A percentile compares a stretch with the other conserved stretches of the same genome.
These are phyloP conservation scores for Coelopa frigida DNA, from an alignment of 1,140 invertebrate genomes.

Conservation along the genomic window DNA sequence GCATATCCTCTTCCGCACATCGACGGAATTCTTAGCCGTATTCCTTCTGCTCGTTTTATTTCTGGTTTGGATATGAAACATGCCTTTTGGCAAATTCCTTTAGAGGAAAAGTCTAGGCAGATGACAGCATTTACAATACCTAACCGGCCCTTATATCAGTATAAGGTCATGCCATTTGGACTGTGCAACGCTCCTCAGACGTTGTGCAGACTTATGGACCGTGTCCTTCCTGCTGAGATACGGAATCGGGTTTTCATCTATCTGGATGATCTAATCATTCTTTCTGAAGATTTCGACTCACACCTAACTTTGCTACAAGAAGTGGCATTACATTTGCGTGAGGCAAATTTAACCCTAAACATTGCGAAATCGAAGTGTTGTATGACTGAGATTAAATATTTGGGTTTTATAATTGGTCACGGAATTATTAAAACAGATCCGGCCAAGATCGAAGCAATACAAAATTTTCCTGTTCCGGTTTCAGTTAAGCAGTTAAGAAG, in stretches of 20 bases:
- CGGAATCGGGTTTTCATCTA: slow-evolving; percentile 7
- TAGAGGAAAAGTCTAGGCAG: slow-evolving; percentile 21
- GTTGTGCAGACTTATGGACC: slow-evolving; percentile 9
- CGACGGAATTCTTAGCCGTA: slow-evolving; percentile 15
- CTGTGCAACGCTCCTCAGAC: slow-evolving; percentile 12
- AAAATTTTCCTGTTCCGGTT: slow-evolving; percentile 17
- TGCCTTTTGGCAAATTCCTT: slow-evolving; percentile 38
- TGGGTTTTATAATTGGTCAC: slow-evolving; percentile 12
- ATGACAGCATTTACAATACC: slow-evolving; percentile 45
- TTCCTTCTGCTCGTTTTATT: slow-evolving; percentile 19
- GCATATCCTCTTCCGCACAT: slow-evolving; percentile 29
- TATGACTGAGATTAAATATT: slow-evolving; percentile 15
- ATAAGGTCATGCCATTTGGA: slow-evolving; percentile 17
- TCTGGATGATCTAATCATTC: slow-evolving; percentile 47
- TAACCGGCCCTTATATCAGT: slow-evolving; percentile 6
- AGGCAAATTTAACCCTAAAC: slow-evolving; percentile 46
- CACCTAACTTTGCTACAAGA: slow-evolving; percentile 38
- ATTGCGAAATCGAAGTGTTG: slow-evolving; percentile 44
- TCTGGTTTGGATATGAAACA: slow-evolving; percentile 14
- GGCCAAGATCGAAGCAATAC: slow-evolving; percentile 18
- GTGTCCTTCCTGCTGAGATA: slow-evolving; percentile 5
- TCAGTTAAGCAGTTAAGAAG: slow-evolving; percentile 14
- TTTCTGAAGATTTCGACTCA: slow-evolving; percentile 32
- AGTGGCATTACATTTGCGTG: slow-evolving; percentile 35
- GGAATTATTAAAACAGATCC: slow-evolving; percentile 12